Evolutionary conservation across 1,140 invertebrate genomes (phyloP), one percentile per base, ranked within the genome.

Genomic region (Meloidogyne exigua): DNA sequence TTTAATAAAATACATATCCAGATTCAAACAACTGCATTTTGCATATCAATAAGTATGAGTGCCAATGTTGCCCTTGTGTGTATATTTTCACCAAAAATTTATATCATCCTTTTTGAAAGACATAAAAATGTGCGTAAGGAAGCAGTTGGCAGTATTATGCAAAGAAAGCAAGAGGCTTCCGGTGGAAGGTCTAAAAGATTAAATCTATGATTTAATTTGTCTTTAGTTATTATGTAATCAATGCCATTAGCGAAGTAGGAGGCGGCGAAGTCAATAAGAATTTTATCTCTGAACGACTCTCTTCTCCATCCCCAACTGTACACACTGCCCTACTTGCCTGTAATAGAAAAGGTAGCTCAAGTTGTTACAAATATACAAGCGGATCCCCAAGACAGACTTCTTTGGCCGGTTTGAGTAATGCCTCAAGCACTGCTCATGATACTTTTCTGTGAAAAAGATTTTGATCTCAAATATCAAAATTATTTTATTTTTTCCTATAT

Each of bases 81-180:
- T 76, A 87, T 91, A 1, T 91, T 91, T 81, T 90, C 90, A 12
- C 91, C 90, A 0, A 91, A 91, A 83, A 87, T 92, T 15, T 91
- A 91, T 86, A 90, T 91, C 44, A 91, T 92, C 10, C 82, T 92
- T 7, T 89, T 91, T 75, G 91, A 91, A 80, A 91, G 91, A 2
- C 90, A 92, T 76, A 92, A 92, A 83, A 92, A 92, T 80, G 89
- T 90, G 5, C 82, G 90, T 5, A 90, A 91, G 66, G 79, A 83
- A 62, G 83, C 80, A 15, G 81, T 80, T 15, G 85, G 85, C 25
- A 83, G 76, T 21, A 87, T 84, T 72, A 70, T 87, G 18, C 72
- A 77, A 49, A 81, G 78, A 66, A 86, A 78, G 81, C 85, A 26
- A 21, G 32, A 49, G 5, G 26, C 68, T 15, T 57, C 49, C 7